phyloP scores from a whole-genome alignment of 2,113 vertebrate species.

The Galbula dea region DNA sequence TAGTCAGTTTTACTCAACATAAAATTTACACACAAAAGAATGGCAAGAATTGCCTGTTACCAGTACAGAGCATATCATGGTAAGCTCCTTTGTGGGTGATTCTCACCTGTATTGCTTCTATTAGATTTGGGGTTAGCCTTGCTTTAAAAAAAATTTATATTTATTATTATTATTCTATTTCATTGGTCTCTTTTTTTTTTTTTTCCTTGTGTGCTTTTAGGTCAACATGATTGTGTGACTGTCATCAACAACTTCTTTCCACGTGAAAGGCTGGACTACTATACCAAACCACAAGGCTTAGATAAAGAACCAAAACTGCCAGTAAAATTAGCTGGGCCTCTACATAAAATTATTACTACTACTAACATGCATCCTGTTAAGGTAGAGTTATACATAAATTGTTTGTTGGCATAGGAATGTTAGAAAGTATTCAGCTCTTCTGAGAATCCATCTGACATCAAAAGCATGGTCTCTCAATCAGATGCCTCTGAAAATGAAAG shows the following conservation, averaged over 20 bases:
- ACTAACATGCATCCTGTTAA: conserved; percentile 96
- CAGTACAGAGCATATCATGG: neutral
- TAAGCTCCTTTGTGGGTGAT: neutral
- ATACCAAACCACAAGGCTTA: conserved; percentile 91
- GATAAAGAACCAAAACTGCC: conserved; percentile 94
- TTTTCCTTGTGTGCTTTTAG: conserved; percentile 63
- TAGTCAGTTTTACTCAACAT: neutral
- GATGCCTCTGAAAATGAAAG: neutral
- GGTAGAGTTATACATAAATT: conserved; percentile 69
- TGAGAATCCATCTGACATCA: neutral
- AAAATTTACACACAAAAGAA: neutral
- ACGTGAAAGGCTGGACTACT: conserved; percentile 91
- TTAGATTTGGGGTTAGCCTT: neutral
- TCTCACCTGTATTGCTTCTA: neutral
- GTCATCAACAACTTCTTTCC: conserved; percentile 99
- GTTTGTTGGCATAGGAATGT: neutral
- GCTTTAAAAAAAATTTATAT: no score
- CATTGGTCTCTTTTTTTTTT: neutral
- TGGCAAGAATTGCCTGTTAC: neutral
- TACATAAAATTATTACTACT: conserved; percentile 96
- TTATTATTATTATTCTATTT: neutral
- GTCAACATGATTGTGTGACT: conserved; percentile 96
- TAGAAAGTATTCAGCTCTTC: neutral
- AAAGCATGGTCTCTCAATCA: neutral
- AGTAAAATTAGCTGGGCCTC: conserved; percentile 86